Evolutionary conservation across 2,797 vertebrate species (phyloP), one percentile per base, ranked within the genome.

Genomic region (Gymnopithys bicolor): DNA sequence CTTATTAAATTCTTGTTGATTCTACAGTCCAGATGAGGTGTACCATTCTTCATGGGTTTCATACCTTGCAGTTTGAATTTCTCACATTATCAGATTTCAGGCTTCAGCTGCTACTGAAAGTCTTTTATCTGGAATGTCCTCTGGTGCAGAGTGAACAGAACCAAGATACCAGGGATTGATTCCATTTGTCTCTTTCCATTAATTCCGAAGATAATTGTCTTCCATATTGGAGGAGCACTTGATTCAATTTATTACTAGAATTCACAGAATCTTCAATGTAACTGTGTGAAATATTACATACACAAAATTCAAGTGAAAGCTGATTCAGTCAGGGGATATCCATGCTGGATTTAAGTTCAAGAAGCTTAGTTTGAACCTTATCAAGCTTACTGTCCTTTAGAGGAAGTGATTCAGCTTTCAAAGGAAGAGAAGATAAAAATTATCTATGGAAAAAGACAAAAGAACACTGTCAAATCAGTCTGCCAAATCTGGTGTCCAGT

Each of bases 1-100:
- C 97, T 97, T 97, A 98, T 98, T 98, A 97, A 97, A 98, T 98
- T 98, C 96, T 98, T 97, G 97, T 98, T 98, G 98, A 98, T 98
- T 97, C 97, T 97, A 97, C 89, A 96, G 84, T 95, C 95, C 96
- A 87, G 92, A 96, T 97, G 95, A 98, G 97, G 96, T 95, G 60
- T 77, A 92, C 96, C 95, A 94, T 97, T 98, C 97, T 97, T 97
- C 96, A 97, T 85, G 87, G 90, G 84, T 97, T 98, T 98, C 93
- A 94, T 95, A 97, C 56, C 43, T 94, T 95, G 71, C 56, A 74
- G 68, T 96, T 97, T 97, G 88, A 95, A 96, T 74, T 93, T 98
- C 96, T 94, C 95, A 89, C 76, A 96, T 96, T 91, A 95, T 87
- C 82, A 91, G 83, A 69, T 84, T 95, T 96, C 90, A 90, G 82